phyloP scores from a whole-genome alignment of 2,797 vertebrate genomes.

The Bradypus variegatus region DNA sequence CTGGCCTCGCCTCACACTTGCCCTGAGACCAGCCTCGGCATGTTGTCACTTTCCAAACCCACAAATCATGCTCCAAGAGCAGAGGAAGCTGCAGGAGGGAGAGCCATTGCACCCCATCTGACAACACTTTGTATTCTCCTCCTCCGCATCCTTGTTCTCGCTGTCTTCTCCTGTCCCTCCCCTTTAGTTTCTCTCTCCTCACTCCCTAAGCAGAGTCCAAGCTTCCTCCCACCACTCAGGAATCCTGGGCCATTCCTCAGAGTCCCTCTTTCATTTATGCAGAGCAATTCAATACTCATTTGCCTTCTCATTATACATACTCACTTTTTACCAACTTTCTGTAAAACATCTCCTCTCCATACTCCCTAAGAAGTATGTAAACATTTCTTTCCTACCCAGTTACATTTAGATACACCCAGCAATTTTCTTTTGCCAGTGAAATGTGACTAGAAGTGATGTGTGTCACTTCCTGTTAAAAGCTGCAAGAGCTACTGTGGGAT shows the following conservation, averaged over 20 bases:
- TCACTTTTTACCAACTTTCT: background rate
- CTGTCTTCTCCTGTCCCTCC: background rate
- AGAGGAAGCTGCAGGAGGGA: background rate
- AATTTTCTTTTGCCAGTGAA: background rate
- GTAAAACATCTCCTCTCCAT: background rate
- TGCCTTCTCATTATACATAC: background rate
- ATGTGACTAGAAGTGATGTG: background rate
- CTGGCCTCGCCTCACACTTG: background rate
- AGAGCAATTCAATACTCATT: background rate
- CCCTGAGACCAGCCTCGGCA: slow-evolving; percentile 10
- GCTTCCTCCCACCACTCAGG: background rate
- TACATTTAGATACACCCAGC: background rate
- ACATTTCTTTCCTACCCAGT: background rate
- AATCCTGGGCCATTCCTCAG: background rate
- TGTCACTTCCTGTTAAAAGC: background rate
- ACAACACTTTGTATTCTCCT: background rate
- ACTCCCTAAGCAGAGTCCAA: background rate
- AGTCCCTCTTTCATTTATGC: background rate
- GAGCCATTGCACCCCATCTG: too few species aligned
- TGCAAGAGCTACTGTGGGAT: background rate
- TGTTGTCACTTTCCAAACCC: slow-evolving; percentile 26
- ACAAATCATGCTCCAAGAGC: background rate
- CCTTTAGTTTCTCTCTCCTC: background rate
- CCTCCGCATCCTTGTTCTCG: background rate
- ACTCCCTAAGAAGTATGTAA: background rate